A percentile compares a stretch with the other conserved stretches of the same genome.
Evolutionary conservation across 2,113 vertebrate genomes (phyloP).

Genomic region (Percopsis transmontana): DNA sequence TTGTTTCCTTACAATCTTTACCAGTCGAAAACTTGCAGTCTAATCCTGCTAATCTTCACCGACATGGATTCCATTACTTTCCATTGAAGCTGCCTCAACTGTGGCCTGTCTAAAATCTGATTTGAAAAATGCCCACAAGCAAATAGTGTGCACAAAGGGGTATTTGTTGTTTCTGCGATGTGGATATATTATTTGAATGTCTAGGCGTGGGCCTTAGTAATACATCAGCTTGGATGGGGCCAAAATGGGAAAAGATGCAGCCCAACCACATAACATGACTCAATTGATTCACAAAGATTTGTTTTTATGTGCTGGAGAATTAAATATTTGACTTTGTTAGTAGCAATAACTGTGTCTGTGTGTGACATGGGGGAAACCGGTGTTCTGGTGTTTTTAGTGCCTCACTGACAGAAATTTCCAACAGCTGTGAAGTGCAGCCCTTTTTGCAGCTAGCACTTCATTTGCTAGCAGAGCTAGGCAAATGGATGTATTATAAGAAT

Average conservation of each 20-base stretch:
- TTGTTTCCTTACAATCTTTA: conserved; percentile 6
- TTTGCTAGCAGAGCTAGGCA: too few relatives aligned
- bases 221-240: neutral
- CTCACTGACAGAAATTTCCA: too few relatives aligned
- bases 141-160: neutral
- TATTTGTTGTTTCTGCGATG: conserved; percentile 6
- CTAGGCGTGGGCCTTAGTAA: neutral
- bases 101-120: conserved; percentile 18
- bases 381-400: too few relatives aligned
- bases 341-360: neutral
- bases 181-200: neutral
- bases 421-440: too few relatives aligned
- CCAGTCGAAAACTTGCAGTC: conserved; percentile 27
- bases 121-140: conserved; percentile 48
- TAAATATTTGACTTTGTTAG: neutral
- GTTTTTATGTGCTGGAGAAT: neutral
- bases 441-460: too few relatives aligned
- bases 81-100: conserved; percentile 28
- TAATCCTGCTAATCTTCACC: conserved; percentile 8
- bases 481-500: too few relatives aligned
- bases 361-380: too few relatives aligned
- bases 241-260: neutral
- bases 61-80: conserved; percentile 14
- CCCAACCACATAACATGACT: neutral
- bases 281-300: neutral